Evolutionary conservation across 2,113 vertebrate species (phyloP), one percentile per base, ranked within the genome.

Genomic region (Bubo blakistoni): DNA sequence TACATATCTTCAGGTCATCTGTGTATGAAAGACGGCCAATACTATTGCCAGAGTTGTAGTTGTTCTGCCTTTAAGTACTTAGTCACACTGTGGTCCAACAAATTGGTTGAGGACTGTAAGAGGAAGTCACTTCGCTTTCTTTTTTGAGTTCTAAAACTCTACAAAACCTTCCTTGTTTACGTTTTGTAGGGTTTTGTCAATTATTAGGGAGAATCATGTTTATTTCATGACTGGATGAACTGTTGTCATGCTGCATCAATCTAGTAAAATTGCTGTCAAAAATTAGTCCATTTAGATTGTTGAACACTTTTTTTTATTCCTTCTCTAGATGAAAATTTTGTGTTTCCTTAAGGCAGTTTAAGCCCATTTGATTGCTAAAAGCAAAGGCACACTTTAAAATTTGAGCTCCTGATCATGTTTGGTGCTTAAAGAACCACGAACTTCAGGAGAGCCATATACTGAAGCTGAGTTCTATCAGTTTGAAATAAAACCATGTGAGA

Each of bases 1-100:
- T 86, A 73, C 97, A 90, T 97, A 94, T 80, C 94, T 94, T 92
- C 90, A 91, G 94, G 94, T 96, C 90, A 84, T 86, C 95, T 74
- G 61, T 38, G 32, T 82, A 42, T 42, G 57, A 87, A 49, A 81
- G 51, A 52, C 72, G 0, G 2, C 80, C 71, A 83, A 27, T 65
- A 44, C 27, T 40, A 46, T 71, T 94, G 88, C 88, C 92, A 86
- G 86, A 83, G 40, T 62, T 87, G 55, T 88, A 51, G 85, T 57
- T 66, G 55, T 70, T 88, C 63, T 88, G 83, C 72, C 59, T 86
- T 78, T 62, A 87, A 86, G 63, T 78, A 79, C 58, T 90, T 94
- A 73, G 32, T 90, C 72, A 34, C 74, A 38, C 51, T 86, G 59
- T 77, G 63, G 38, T 88, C 59, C 69, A 63, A 11, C n/a, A 78